Evolutionary conservation across 1,140 invertebrate genomes (phyloP).

Genomic region (Atta colombica): DNA sequence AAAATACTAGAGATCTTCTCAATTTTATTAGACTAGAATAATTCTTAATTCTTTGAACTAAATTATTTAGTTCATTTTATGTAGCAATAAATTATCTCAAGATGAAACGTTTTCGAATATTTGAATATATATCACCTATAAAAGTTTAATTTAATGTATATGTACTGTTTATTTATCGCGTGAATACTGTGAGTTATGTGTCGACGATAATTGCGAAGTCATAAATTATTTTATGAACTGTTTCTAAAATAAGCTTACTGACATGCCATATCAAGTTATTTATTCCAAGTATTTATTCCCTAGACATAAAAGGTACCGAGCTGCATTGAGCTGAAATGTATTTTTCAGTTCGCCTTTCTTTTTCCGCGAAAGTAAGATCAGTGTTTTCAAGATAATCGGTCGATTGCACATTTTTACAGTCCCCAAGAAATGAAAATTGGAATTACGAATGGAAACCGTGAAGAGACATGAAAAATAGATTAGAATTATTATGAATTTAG

Average conservation of each 20-base stretch:
- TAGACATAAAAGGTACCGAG: constrained; percentile 13
- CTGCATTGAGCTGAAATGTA: constrained; percentile 40
- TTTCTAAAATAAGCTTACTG: not conserved
- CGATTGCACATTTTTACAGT: constrained; percentile 52
- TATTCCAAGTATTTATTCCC: not conserved
- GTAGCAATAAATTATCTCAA: not conserved
- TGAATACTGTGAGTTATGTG: not conserved
- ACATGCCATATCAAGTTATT: not conserved
- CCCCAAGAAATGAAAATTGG: not conserved
- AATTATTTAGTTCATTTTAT: not conserved
- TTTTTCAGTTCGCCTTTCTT: constrained; percentile 46
- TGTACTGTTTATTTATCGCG: not conserved
- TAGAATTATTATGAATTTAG: constrained; percentile 9
- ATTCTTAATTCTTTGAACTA: not conserved
- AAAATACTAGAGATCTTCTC: not conserved
- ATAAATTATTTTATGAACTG: constrained; percentile 44
- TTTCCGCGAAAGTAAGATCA: constrained; percentile 2
- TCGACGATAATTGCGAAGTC: constrained; percentile 1
- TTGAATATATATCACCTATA: not conserved
- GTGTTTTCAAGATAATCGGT: constrained; percentile 59
- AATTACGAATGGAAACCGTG: not conserved
- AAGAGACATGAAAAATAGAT: constrained; percentile 25
- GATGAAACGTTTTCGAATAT: constrained; percentile 1
- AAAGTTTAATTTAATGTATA: not conserved
- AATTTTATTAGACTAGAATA: not conserved